Conservation (phyloP, 2,888 invertebrate genomes). For the Cantharis lateralis region DNA sequence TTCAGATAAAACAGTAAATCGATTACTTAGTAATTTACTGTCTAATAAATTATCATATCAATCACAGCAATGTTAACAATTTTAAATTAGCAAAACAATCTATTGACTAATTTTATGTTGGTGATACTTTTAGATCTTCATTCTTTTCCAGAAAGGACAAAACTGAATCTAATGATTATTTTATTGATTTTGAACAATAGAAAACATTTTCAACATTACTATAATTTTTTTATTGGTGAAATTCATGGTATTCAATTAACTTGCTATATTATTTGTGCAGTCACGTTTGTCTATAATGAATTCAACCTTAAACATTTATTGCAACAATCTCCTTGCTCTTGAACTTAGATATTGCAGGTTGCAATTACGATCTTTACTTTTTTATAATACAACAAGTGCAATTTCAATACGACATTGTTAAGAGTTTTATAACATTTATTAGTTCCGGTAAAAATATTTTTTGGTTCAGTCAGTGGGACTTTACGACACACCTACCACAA, state of each 20-base stretch:
- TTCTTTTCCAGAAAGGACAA: too few relatives aligned
- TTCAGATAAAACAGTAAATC: background rate
- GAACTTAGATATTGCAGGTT: background rate
- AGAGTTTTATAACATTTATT: background rate
- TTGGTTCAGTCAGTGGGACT: too few relatives aligned
- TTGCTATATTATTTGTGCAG: background rate
- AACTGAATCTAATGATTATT: background rate
- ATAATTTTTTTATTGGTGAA: background rate
- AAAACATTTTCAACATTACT: background rate
- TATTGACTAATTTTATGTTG: too few relatives aligned
- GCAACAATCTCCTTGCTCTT: background rate
- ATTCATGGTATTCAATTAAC: background rate
- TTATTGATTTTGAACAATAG: background rate
- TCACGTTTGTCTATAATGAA: background rate
- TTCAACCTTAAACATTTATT: background rate
- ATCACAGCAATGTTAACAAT: too few relatives aligned
- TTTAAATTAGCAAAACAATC: too few relatives aligned
- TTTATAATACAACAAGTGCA: background rate
- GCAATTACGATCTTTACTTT: background rate
- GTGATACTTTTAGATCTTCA: too few relatives aligned
- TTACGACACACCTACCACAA: too few relatives aligned
- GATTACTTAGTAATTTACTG: background rate
- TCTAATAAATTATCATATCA: background rate
- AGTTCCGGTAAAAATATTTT: too few relatives aligned
- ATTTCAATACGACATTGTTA: background rate